phyloP scores from a whole-genome alignment of 2,797 vertebrate genomes.

The Anableps anableps region DNA sequence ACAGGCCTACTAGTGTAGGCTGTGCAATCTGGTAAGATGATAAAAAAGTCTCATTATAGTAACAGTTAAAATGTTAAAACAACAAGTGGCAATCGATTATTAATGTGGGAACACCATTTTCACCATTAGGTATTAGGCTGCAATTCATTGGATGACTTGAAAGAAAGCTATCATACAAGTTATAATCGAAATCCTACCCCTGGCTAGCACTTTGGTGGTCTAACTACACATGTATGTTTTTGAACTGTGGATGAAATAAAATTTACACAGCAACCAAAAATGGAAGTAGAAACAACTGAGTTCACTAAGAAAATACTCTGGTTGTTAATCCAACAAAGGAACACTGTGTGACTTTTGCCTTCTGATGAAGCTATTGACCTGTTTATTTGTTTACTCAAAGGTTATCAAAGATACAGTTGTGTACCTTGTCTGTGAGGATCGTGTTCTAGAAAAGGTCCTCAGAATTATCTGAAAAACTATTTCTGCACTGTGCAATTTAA shows the following conservation, averaged over 20 bases:
- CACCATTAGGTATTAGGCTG: not conserved
- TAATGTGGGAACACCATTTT: not conserved
- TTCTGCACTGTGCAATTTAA: not conserved
- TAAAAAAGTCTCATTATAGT: not conserved
- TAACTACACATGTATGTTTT: not conserved
- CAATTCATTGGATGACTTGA: not conserved
- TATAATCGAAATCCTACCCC: not conserved
- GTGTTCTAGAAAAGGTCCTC: not conserved
- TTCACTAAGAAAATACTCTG: not conserved
- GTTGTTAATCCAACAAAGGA: not conserved
- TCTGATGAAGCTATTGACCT: too few relatives aligned
- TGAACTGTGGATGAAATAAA: not conserved
- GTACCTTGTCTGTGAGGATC: not conserved
- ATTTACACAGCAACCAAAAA: not conserved
- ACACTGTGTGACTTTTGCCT: not conserved
- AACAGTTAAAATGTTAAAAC: not conserved
- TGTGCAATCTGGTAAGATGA: not conserved
- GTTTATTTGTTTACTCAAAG: not conserved
- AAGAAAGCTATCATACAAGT: not conserved
- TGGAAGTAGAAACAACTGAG: not conserved
- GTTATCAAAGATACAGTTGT: not conserved
- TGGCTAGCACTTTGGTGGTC: not conserved
- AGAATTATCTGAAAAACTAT: not conserved
- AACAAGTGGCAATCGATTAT: not conserved
- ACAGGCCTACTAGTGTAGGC: not conserved